phyloP scores from a whole-genome alignment of 1,140 invertebrate genomes.

The Oppia nitens region DNA sequence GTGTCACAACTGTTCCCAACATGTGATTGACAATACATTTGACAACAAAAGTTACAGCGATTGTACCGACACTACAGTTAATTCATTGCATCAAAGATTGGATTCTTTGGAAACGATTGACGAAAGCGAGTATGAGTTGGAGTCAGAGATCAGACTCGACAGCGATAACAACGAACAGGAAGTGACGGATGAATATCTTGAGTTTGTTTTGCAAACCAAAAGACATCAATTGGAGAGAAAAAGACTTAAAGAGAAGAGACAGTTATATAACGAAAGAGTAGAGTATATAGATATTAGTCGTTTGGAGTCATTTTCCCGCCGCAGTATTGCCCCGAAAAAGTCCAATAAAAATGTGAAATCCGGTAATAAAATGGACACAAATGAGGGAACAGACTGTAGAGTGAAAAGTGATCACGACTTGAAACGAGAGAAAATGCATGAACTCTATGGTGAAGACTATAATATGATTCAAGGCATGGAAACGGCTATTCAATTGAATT shows the following conservation, averaged over 20 bases:
- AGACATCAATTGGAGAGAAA: neutral
- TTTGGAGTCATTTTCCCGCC: neutral
- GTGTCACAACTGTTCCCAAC: neutral
- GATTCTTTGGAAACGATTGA: neutral
- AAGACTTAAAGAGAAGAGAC: neutral
- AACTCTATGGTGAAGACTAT: constrained; percentile 29
- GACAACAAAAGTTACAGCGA: neutral
- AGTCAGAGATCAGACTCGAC: neutral
- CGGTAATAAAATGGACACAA: too few species aligned
- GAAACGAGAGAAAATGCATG: constrained; percentile 7
- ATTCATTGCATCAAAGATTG: neutral
- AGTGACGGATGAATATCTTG: neutral
- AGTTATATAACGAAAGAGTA: neutral
- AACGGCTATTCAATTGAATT: constrained; percentile 45
- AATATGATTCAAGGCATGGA: constrained; percentile 54
- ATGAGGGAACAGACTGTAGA: too few species aligned
- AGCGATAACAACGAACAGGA: neutral
- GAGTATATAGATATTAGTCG: neutral
- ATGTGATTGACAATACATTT: neutral
- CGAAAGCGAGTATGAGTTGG: neutral
- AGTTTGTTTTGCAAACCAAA: neutral
- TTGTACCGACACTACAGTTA: neutral
- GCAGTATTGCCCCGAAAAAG: neutral
- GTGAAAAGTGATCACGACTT: neutral
- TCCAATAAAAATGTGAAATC: too few species aligned